Conservation (phyloP, 2,888 invertebrate species). For the Lasioglossum zephyrum region DNA sequence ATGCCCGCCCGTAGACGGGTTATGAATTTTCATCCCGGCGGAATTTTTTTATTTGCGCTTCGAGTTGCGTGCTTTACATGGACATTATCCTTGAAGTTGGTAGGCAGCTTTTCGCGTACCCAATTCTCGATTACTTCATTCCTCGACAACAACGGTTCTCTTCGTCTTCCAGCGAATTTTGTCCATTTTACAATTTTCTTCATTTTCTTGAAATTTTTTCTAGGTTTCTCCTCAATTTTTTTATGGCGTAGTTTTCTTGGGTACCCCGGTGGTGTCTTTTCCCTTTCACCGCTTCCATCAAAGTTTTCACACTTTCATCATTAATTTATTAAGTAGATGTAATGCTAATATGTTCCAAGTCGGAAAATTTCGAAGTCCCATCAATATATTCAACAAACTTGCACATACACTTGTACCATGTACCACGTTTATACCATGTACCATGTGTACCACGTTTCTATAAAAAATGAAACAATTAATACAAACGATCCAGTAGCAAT, state of each 20-base stretch:
- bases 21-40: conserved; percentile 33
- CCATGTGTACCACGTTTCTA: no score
- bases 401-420: no score
- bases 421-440: no score
- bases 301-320: not conserved
- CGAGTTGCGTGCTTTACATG: not conserved
- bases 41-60: conserved; percentile 28
- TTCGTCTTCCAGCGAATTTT: not conserved
- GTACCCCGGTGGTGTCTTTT: not conserved
- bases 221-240: not conserved
- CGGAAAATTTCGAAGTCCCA: not conserved
- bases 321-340: not conserved
- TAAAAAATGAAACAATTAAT: not conserved
- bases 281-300: not conserved
- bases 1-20: not conserved
- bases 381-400: not conserved
- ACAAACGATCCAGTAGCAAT: not conserved
- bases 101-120: not conserved
- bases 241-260: not conserved
- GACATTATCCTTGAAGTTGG: not conserved
- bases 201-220: not conserved
- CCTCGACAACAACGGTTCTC: not conserved
- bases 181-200: no score
- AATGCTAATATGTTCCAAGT: not conserved
- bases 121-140: not conserved